A percentile compares a stretch with the other conserved stretches of the same genome.
These are phyloP conservation scores for Heliornis fulica DNA, from an alignment of 2,113 vertebrate species.

Conservation along the genomic window DNA sequence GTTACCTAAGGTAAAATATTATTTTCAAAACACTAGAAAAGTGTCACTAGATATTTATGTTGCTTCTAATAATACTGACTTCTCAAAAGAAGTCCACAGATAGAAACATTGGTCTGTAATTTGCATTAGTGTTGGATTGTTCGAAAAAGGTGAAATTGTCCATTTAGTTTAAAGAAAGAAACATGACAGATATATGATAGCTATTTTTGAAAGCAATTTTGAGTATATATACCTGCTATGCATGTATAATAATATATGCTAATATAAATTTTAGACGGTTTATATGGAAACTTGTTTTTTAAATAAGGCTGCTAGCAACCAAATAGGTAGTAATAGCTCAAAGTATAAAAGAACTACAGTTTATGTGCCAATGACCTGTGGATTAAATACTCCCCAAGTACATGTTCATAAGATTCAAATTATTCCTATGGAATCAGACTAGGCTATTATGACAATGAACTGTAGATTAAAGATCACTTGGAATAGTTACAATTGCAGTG, in stretches of 20 bases:
- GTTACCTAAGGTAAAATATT: background rate
- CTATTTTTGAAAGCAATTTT: background rate
- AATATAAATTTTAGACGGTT: background rate
- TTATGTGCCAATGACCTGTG: background rate
- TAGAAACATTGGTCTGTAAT: background rate
- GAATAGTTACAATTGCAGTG: background rate
- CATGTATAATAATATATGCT: background rate
- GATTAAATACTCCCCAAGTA: background rate
- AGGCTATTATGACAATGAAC: background rate
- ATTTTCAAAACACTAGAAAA: background rate
- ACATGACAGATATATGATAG: background rate
- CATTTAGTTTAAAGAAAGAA: background rate
- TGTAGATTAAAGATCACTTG: conserved; percentile 3
- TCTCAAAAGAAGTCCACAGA: background rate
- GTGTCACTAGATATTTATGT: background rate
- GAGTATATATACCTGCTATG: background rate
- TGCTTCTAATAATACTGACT: background rate
- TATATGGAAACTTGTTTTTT: background rate
- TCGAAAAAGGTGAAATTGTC: background rate
- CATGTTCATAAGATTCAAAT: background rate
- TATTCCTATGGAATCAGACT: background rate
- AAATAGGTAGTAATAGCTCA: background rate
- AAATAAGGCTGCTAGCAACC: background rate
- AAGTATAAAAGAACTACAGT: background rate
- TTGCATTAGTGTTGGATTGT: background rate